Conservation (phyloP, 2,888 invertebrate species). For the Flabesymbios commensalis region DNA sequence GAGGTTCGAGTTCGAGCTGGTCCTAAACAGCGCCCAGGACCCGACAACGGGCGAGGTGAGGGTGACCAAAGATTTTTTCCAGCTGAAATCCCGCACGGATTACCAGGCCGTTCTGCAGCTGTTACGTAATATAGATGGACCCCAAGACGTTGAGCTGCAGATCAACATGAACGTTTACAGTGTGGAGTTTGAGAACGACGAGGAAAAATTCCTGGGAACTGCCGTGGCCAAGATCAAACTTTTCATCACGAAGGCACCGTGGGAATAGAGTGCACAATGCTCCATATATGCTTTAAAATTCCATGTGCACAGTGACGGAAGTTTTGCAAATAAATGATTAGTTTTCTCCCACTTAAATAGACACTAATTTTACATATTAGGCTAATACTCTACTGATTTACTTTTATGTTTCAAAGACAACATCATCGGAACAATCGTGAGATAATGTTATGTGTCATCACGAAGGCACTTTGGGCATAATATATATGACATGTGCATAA, state of each 20-base stretch:
- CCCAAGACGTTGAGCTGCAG: constrained; percentile 87
- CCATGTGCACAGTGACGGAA: too few species aligned
- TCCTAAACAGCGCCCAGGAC: constrained; percentile 68
- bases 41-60: constrained; percentile 58
- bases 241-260: constrained; percentile 23
- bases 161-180: constrained; percentile 75
- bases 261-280: constrained; percentile 15
- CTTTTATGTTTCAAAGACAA: too few species aligned
- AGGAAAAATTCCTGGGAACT: constrained; percentile 76
- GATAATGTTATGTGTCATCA: too few species aligned
- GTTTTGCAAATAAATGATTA: too few species aligned
- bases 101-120: constrained; percentile 74
- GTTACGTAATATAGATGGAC: constrained; percentile 76
- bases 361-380: too few species aligned
- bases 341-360: too few species aligned
- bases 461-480: too few species aligned
- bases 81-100: constrained; percentile 51
- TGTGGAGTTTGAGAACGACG: constrained; percentile 68
- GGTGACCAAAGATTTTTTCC: constrained; percentile 58
- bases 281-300: too few species aligned
- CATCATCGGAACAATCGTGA: too few species aligned
- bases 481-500: too few species aligned
- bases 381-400: too few species aligned
- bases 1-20: constrained; percentile 76
- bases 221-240: constrained; percentile 80